Conservation (phyloP, 2,888 invertebrate species). For the Mimas tiliae region DNA sequence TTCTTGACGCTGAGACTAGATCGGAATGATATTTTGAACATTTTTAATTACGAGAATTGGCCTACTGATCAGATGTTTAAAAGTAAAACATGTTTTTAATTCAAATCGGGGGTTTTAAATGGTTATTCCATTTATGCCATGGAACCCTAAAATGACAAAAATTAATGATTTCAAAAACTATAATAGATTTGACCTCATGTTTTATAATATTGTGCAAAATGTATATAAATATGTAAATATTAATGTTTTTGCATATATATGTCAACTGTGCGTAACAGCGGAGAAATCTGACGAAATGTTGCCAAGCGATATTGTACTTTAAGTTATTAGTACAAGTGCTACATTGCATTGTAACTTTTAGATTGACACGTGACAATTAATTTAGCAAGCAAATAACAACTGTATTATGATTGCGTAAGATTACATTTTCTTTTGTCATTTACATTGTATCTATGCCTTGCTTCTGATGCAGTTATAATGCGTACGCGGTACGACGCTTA, state of each 20-base stretch:
- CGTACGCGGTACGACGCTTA: too few species aligned
- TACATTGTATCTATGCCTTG: too few species aligned
- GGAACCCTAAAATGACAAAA: too few species aligned
- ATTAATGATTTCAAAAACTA: background rate
- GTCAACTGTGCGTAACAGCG: background rate
- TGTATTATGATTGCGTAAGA: constrained; percentile 1
- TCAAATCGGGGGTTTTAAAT: too few species aligned
- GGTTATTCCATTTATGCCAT: too few species aligned
- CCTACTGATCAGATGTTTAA: too few species aligned
- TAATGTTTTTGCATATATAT: constrained; percentile 11
- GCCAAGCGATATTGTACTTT: background rate
- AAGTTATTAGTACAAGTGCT: background rate
- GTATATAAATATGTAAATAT: constrained; percentile 7
- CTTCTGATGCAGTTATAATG: background rate
- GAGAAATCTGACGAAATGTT: constrained; percentile 7
- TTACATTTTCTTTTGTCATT: background rate
- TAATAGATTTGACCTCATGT: background rate
- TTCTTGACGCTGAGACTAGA: too few species aligned
- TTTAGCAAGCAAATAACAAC: constrained; percentile 14
- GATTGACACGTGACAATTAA: constrained; percentile 4
- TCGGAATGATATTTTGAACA: too few species aligned
- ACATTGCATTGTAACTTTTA: background rate
- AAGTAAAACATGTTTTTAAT: too few species aligned
- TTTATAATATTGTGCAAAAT: constrained; percentile 16
- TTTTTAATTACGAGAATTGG: too few species aligned